Base-by-base conservation (phyloP, 30 jellyfish, hydroid and myxozoan genomes). In the Aurelia aurita complex sp. Pacific region DNA sequence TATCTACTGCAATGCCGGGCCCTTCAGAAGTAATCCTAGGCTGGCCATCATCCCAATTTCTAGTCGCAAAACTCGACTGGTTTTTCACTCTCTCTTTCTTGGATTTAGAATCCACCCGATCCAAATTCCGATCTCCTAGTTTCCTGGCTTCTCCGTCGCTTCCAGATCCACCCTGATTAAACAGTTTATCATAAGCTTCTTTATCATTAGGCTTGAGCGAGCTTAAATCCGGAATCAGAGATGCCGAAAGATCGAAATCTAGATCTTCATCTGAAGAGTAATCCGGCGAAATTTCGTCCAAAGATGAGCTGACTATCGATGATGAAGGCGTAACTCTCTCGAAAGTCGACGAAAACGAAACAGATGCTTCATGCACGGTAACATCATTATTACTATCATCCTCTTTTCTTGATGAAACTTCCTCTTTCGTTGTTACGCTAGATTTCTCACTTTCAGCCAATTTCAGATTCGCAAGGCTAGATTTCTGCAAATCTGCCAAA, bases 261-360 rank as follows among this genome's bases (percentile, higher is more conserved):
- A 23, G 13, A 13, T 81, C 81, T n/a, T 78, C 81, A 52, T 80
- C 89, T 42, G 80, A 42, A 38, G 81, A 15, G 64, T 46, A 38
- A 38, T 12, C 65, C 35, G 87, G 67, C 42, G 92, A 35, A 3
- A 82, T 59, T 2, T 82, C 92, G 17, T 40, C 92, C 74, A 82
- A 61, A 11, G 70, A 55, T 51, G 92, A 72, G 36, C 85, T 82
- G n/a, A 82, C 76, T 2, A 82, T 40, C 15, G 92, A 82, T 1
- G 92, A 71, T 36, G 85, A 70, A 2, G 92, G 92, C 63, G 92
- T 82, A 50, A 82, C 80, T n/a, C 69, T 82, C 10, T 72, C 92
- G 59, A 82, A 71, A 8, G 92, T 82, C 60, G 92, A 82, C 32
- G 92, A 82, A 72, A 82, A 82, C 64, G 91, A 81, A 23, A 57